Percentiles rank a stretch among this genome's conserved stretches.
Evolutionary conservation across 2,113 vertebrate species (phyloP).

Genomic region (Albula goreensis): DNA sequence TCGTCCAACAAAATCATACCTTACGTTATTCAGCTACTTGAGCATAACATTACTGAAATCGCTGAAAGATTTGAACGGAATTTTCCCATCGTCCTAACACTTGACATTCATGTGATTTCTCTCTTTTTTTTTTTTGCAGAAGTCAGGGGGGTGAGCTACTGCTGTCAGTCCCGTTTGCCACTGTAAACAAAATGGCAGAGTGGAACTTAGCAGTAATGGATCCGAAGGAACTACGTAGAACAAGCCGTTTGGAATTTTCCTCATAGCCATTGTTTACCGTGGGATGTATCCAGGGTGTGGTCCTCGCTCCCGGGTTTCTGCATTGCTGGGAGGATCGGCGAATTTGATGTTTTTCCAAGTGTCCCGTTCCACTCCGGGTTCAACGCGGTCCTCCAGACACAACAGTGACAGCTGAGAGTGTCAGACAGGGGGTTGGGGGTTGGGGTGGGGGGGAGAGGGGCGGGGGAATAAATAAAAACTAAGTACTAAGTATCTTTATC

Average conservation of each 20-base stretch:
- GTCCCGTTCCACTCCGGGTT: slow-evolving; percentile 67
- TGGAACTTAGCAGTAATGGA: slow-evolving; percentile 24
- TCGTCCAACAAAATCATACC: not conserved
- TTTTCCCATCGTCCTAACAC: not conserved
- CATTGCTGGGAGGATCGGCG: slow-evolving; percentile 75
- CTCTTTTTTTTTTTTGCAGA: not conserved
- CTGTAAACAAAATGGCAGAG: slow-evolving; percentile 32
- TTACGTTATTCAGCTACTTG: not conserved
- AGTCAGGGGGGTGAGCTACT: not conserved
- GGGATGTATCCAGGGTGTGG: slow-evolving; percentile 59
- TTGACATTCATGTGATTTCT: not conserved
- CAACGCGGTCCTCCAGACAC: slow-evolving; percentile 84
- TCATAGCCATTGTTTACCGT: slow-evolving; percentile 69
- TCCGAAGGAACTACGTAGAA: slow-evolving; percentile 32
- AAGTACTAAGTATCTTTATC: slow-evolving; percentile 75
- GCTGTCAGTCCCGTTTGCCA: slow-evolving; percentile 20
- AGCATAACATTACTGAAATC: not conserved
- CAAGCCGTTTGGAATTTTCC: slow-evolving; percentile 48
- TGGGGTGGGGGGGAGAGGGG: slow-evolving; percentile 34
- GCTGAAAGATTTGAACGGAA: not conserved
- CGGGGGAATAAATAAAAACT: slow-evolving; percentile 81
- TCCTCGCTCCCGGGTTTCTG: slow-evolving; percentile 64
- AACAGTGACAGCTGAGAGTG: slow-evolving; percentile 91
- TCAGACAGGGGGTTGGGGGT: slow-evolving; percentile 17
- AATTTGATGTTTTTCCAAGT: slow-evolving; percentile 78